phyloP scores from a whole-genome alignment of 2,797 vertebrate genomes.

The Choloepus didactylus region DNA sequence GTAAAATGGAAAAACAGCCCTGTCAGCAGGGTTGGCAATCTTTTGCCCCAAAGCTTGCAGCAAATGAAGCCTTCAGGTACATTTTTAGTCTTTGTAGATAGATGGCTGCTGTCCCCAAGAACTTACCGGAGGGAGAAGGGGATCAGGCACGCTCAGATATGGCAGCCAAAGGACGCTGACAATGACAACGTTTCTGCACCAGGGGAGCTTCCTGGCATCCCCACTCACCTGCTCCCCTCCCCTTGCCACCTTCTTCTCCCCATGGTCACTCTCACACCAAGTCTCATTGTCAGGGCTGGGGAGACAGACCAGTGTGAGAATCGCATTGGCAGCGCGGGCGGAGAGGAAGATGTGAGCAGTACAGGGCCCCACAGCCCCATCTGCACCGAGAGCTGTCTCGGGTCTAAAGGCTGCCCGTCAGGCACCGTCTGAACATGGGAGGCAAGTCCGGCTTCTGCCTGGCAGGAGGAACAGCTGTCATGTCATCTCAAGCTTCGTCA shows the following conservation, averaged over 20 bases:
- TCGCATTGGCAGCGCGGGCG: too few relatives aligned
- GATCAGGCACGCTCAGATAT: neutral
- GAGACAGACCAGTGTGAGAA: neutral
- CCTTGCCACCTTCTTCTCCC: neutral
- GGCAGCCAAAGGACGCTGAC: neutral
- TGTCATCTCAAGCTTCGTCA: neutral
- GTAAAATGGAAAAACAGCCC: constrained; percentile 52
- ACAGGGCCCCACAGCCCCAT: neutral
- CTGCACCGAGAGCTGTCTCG: neutral
- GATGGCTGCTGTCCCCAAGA: neutral
- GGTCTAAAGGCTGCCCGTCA: neutral
- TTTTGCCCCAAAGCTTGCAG: neutral
- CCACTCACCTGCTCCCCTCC: too few relatives aligned
- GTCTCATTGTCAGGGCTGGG: neutral
- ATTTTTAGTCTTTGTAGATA: neutral
- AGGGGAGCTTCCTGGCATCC: neutral
- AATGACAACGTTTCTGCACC: neutral
- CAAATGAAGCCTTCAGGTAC: neutral
- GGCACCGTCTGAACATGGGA: neutral
- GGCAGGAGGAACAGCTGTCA: neutral
- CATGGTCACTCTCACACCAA: neutral
- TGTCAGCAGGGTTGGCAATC: neutral
- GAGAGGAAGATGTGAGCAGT: neutral
- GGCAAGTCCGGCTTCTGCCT: neutral
- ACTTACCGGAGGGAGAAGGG: neutral